phyloP scores from a whole-genome alignment of 1,140 invertebrate genomes.

The Carcinoscorpius rotundicauda region DNA sequence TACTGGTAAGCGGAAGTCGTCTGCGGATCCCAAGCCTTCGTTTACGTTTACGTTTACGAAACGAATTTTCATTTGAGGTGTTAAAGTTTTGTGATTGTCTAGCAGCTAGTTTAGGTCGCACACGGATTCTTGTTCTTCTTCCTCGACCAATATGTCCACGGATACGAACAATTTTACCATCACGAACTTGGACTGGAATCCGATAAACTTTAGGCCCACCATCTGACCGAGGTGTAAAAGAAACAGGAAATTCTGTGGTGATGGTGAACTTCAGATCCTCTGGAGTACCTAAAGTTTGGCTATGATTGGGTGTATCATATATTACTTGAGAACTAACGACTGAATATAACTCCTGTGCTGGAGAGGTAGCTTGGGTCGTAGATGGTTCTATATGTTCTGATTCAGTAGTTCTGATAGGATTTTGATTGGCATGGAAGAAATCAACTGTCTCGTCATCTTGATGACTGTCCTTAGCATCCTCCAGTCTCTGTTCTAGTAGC shows the following conservation, averaged over 20 bases:
- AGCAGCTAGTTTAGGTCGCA: background rate
- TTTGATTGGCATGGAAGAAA: conserved; percentile 19
- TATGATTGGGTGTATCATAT: background rate
- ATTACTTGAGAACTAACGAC: background rate
- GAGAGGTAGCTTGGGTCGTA: background rate
- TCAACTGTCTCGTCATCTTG: conserved; percentile 4
- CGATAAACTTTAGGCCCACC: background rate
- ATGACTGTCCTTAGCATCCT: background rate
- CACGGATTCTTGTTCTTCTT: background rate
- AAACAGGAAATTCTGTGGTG: background rate
- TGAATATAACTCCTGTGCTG: no score
- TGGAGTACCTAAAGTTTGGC: background rate
- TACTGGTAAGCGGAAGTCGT: background rate
- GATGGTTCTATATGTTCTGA: background rate
- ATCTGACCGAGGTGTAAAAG: background rate
- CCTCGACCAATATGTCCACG: background rate
- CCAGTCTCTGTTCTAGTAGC: background rate
- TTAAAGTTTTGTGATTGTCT: background rate
- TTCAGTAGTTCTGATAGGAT: conserved; percentile 6
- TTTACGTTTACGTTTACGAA: background rate
- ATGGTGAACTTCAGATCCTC: background rate
- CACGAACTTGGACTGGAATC: background rate
- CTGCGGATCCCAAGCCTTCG: background rate
- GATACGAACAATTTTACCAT: background rate
- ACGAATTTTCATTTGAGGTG: background rate